These are phyloP conservation scores for Betta splendens DNA, from an alignment of 2,797 vertebrate species.

Conservation along the genomic window DNA sequence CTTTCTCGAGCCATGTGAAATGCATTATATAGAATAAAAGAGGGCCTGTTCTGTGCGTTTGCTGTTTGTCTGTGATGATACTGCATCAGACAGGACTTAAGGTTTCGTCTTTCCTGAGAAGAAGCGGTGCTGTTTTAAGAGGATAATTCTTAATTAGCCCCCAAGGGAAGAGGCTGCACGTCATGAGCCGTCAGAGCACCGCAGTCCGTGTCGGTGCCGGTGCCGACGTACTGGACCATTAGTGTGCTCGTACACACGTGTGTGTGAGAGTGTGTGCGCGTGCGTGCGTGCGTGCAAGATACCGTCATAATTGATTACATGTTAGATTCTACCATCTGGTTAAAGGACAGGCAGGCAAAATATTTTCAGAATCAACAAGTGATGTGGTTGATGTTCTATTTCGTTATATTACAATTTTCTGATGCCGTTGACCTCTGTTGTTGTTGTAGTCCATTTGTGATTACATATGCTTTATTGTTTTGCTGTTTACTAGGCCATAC, in stretches of 20 bases:
- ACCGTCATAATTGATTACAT: too few species aligned
- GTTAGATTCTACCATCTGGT: too few species aligned
- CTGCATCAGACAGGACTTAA: constrained; percentile 15
- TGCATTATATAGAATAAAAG: background rate
- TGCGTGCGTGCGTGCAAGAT: background rate
- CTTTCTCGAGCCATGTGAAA: constrained; percentile 25
- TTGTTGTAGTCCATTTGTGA: too few species aligned
- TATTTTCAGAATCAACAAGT: too few species aligned
- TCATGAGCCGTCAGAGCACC: constrained; percentile 15
- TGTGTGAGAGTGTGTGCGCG: background rate
- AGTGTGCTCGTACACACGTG: background rate
- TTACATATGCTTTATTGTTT: too few species aligned
- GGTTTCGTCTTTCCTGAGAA: constrained; percentile 23
- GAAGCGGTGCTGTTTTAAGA: constrained; percentile 25
- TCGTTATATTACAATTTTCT: too few species aligned
- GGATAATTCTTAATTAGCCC: constrained; percentile 50
- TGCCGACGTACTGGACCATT: background rate
- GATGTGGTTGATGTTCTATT: too few species aligned
- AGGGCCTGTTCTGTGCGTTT: background rate
- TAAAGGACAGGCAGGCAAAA: too few species aligned
- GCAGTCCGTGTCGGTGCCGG: background rate
- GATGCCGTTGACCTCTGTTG: too few species aligned
- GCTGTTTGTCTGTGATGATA: background rate
- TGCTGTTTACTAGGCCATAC: too few species aligned
- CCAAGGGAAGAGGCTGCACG: constrained; percentile 16